A percentile compares a stretch with the other conserved stretches of the same genome.
Conservation (phyloP, 1,140 invertebrate genomes). For the Vanessa tameamea region DNA sequence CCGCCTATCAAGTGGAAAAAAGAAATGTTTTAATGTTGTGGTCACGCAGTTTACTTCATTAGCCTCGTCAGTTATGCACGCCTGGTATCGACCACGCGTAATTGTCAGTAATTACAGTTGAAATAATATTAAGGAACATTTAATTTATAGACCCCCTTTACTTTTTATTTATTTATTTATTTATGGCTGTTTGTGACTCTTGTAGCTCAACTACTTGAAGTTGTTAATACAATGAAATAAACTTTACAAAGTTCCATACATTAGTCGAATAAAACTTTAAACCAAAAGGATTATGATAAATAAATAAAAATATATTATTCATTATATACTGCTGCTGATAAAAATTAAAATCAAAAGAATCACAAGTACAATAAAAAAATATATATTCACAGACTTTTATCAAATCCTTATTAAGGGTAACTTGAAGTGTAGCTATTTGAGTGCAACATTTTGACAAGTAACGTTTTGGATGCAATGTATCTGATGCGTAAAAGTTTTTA, state of each 20-base stretch:
- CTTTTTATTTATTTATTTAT: background rate
- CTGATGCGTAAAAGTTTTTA: too few relatives aligned
- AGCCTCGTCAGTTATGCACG: conserved; percentile 64
- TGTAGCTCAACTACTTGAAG: background rate
- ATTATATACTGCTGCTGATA: too few relatives aligned
- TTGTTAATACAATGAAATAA: background rate
- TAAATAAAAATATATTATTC: too few relatives aligned
- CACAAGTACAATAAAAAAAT: too few relatives aligned
- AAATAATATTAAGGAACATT: conserved; percentile 11
- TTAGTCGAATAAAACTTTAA: too few relatives aligned
- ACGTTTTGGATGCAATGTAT: too few relatives aligned
- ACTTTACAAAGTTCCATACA: background rate
- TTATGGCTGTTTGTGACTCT: background rate
- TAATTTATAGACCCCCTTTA: background rate
- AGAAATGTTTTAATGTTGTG: conserved; percentile 68
- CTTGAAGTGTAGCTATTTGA: too few relatives aligned
- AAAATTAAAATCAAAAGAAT: too few relatives aligned
- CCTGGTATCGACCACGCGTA: conserved; percentile 42
- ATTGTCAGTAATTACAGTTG: conserved; percentile 38
- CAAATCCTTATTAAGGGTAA: too few relatives aligned
- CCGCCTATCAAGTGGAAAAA: conserved; percentile 46
- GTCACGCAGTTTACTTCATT: conserved; percentile 67
- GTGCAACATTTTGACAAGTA: too few relatives aligned
- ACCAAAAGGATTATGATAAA: too few relatives aligned
- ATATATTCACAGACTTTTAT: too few relatives aligned